These are phyloP conservation scores for Bombus superbus DNA, from an alignment of 1,140 invertebrate species.

Conservation along the genomic window DNA sequence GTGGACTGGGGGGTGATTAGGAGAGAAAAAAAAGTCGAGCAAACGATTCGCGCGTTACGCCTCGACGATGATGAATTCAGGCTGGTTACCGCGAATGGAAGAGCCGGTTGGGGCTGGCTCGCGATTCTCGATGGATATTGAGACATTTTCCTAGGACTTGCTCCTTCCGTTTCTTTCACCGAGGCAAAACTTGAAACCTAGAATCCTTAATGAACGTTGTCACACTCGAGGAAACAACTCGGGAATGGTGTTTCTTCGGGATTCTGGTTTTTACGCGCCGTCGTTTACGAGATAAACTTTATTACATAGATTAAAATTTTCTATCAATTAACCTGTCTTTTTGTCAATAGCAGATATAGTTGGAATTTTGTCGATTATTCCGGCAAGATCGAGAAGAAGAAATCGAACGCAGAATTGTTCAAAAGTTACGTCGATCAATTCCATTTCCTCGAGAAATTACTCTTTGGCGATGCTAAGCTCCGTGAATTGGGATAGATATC, in stretches of 20 bases:
- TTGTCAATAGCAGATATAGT: neutral
- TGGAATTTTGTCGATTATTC: neutral
- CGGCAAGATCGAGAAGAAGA: neutral
- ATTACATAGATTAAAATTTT: neutral
- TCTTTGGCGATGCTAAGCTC: no score
- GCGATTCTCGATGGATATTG: constrained; percentile 39
- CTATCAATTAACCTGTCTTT: neutral
- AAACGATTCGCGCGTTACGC: constrained; percentile 47
- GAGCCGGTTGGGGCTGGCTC: neutral
- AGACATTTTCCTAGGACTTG: constrained; percentile 37
- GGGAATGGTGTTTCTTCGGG: neutral
- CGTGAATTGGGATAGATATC: no score
- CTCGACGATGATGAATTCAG: constrained; percentile 55
- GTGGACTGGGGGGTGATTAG: constrained; percentile 7
- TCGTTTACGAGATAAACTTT: neutral
- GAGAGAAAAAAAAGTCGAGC: constrained; percentile 32
- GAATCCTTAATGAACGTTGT: neutral
- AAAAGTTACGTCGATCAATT: no score
- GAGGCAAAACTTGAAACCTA: neutral
- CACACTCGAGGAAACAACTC: neutral
- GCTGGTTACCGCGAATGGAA: constrained; percentile 32
- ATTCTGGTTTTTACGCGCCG: neutral
- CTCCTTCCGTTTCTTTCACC: neutral
- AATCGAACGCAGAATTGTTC: no score
- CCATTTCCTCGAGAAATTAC: no score